These are phyloP conservation scores for Platorchestia sp. DNA, from an alignment of 1,140 invertebrate species.

Conservation along the genomic window DNA sequence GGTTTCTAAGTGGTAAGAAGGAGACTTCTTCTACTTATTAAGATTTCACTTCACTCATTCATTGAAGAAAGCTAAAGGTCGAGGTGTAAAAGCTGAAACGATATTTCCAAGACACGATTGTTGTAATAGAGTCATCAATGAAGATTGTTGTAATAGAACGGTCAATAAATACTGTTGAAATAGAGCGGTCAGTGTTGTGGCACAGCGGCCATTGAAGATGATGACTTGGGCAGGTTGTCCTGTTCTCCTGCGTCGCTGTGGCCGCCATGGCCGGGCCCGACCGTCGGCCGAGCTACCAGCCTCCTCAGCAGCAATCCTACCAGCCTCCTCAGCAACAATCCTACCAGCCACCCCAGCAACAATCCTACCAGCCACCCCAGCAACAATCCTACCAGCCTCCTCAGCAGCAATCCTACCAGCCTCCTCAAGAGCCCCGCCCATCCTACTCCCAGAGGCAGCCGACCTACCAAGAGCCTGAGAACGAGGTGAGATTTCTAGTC, in stretches of 20 bases:
- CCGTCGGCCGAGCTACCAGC: conserved; percentile 24
- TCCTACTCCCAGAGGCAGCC: conserved; percentile 14
- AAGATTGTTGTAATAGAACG: no score
- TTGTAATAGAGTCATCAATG: no score
- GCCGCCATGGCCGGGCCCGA: conserved; percentile 16
- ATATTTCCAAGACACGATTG: no score
- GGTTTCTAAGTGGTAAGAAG: no score
- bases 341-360: conserved; percentile 40
- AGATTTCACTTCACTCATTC: no score
- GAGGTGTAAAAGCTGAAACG: no score
- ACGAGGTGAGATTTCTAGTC: not conserved
- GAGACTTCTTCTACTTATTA: no score
- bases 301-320: conserved; percentile 36
- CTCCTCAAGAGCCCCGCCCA: not conserved
- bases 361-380: conserved; percentile 32
- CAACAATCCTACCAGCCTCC: conserved; percentile 44
- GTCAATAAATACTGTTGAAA: no score
- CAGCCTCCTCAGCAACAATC: conserved; percentile 36
- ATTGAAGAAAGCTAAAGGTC: no score
- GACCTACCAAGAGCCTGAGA: conserved; percentile 22
- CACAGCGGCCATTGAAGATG: no score
- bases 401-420: conserved; percentile 37
- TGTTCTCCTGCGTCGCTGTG: conserved; percentile 32
- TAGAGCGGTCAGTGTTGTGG: no score
- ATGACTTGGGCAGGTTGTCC: not conserved